Conservation (phyloP, 92 coral and sea anemone genomes). For the Micromussa lordhowensis region DNA sequence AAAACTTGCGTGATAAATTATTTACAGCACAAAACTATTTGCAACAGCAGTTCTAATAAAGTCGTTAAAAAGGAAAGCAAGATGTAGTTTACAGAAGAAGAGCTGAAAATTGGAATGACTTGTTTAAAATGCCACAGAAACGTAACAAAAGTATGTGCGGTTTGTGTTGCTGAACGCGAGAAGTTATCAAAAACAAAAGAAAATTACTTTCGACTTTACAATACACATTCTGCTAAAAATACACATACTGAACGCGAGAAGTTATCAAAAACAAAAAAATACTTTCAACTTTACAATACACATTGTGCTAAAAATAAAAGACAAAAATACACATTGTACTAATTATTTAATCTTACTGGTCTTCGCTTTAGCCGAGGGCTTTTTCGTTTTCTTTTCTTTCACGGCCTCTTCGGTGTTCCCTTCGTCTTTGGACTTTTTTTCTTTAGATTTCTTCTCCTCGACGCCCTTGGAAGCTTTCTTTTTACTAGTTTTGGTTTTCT, state of each 20-base stretch:
- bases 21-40: background rate
- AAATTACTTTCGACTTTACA: conserved; percentile 18
- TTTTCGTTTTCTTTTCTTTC: conserved; percentile 30
- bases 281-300: conserved; percentile 27
- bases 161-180: background rate
- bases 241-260: too few species aligned
- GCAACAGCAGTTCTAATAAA: background rate
- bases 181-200: background rate
- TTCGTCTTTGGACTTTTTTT: conserved; percentile 11
- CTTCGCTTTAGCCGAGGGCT: conserved; percentile 31
- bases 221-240: background rate
- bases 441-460: conserved; percentile 18
- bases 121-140: background rate
- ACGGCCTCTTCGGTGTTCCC: conserved; percentile 4
- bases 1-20: background rate
- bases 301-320: too few species aligned
- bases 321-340: too few species aligned
- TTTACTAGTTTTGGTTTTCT: conserved; percentile 45
- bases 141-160: background rate
- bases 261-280: too few species aligned
- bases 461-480: conserved; percentile 19
- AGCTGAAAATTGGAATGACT: background rate
- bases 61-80: background rate
- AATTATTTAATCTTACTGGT: background rate
- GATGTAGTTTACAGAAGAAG: background rate